Base-by-base conservation (phyloP, 2,797 vertebrate genomes). In the Gila robusta region DNA sequence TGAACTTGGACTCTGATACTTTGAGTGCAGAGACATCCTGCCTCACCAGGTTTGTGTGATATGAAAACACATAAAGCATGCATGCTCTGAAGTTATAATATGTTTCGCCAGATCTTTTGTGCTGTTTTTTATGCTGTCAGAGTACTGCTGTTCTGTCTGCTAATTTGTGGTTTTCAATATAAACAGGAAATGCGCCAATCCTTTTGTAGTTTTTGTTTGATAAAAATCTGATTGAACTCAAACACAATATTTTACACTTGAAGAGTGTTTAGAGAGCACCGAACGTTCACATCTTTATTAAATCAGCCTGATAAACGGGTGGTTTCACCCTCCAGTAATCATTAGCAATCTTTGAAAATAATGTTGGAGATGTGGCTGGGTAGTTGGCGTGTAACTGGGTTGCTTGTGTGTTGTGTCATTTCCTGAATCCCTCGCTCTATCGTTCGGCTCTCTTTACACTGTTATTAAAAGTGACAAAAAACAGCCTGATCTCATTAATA, bases 51-150 rank as follows among this genome's bases (percentile, higher is more conserved):
- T 85, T 87, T 74, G 79, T 74, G 81, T 54, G 84, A 89, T 82
- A 76, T 82, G 90, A 93, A 93, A 91, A 81, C 83, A 79, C 73
- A 92, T 83, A 16, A 87, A 86, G 91, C 87, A 77, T 91, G 87
- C 84, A 88, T 66, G 87, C 84, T 85, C 74, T 89, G 86, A 91
- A 89, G 89, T 90, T 91, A 87, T 90, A 90, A 94, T 91, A 14
- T 66, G 56, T 89, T 78, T 80, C 89, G 89, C 91, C 94, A 91
- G 91, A 88, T 91, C 89, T 70, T 26, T 90, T 86, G 89, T 41
- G 62, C 90, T 85, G 62, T 90, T 88, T 90, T 84, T 62, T 90
- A 89, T 49, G 44, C 59, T 5, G 2, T 23, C 28, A 14, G 70
- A 17, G 83, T 3, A 10, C 47, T 79, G 74, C n/a, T 69, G 11